phyloP scores from a whole-genome alignment of 1,140 invertebrate species.

The Teleopsis dalmanni region DNA sequence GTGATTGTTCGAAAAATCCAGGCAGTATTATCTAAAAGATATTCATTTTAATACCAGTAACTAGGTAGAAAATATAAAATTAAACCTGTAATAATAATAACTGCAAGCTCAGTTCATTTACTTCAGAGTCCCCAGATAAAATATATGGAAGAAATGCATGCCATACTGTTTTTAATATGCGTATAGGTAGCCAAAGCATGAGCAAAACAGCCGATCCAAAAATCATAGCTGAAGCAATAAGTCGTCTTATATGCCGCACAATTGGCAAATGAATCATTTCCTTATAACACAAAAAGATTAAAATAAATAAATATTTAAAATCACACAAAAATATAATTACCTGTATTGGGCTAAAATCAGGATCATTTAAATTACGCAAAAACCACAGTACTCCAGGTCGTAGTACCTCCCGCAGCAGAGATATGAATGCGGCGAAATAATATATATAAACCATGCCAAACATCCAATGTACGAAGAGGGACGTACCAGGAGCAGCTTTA shows the following conservation, averaged over 20 bases:
- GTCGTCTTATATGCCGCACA: constrained; percentile 76
- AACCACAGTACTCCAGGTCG: constrained; percentile 96
- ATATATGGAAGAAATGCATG: constrained; percentile 92
- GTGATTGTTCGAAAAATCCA: constrained; percentile 90
- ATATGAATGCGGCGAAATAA: constrained; percentile 96
- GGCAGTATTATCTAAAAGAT: constrained; percentile 75
- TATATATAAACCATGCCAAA: constrained; percentile 99
- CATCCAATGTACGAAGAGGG: constrained; percentile 97
- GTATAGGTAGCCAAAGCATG: constrained; percentile 92
- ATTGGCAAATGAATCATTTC: constrained; percentile 98
- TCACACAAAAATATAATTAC: constrained; percentile 43
- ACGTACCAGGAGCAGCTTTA: constrained; percentile 82
- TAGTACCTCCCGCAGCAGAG: constrained; percentile 86
- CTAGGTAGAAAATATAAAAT: not conserved
- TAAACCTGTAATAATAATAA: constrained; percentile 79
- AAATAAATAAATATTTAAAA: not conserved
- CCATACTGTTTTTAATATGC: constrained; percentile 72
- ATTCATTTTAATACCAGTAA: not conserved
- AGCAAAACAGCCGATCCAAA: constrained; percentile 93
- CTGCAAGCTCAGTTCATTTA: constrained; percentile 89
- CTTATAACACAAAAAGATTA: constrained; percentile 29
- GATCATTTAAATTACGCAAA: constrained; percentile 93
- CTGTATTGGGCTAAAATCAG: constrained; percentile 97
- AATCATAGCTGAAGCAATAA: constrained; percentile 88
- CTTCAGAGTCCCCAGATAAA: constrained; percentile 72